Evolutionary conservation across 2,888 invertebrate species (phyloP), one percentile per base, ranked within the genome.

Genomic region (Zhengitettix transpicula): DNA sequence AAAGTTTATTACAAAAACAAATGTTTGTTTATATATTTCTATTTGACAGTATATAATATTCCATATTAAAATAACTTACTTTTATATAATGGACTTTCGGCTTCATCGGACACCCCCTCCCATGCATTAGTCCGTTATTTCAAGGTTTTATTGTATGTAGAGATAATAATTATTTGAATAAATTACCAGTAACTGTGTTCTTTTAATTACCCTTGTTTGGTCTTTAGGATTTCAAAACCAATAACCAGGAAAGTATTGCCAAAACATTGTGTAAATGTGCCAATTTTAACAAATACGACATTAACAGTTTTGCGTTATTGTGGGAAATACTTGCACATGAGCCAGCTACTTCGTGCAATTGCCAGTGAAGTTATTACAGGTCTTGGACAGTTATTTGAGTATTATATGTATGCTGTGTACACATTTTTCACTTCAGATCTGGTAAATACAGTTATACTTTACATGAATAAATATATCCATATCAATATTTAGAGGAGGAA

Each of bases 261-360:
- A 2, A 54, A 52, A 55, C 57, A 61, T 12, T 41, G 56, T 3
- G n/a, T 59, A 55, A 63, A 61, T 62, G 72, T 75, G 1, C 78
- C 84, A 0, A 84, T 91, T 68, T 83, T 96, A 1, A 93, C 95
- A 0, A 97, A 95, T 69, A 96, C 96, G 0, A 89, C 93, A 0
- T 72, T 97, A 14, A 92, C 91, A 60, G 88, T 97, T 0, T 73
- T 96, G 28, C 77, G 96, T 65, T 87, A 94, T 62, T 89, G 88
- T 71, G 95, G 91, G 14, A 86, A 89, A 67, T 97, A 97, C 71
- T 78, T 97, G 58, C 94, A 96, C 73, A 94, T 97, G 82, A 91
- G 93, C 70, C 79, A 87, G 66, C 80, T 95, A 61, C 73, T 97
- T 52, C 86, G 90, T 59, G 89, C 94, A 44, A 93, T 96, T 64